phyloP scores from a whole-genome alignment of 2,888 invertebrate genomes.

The Callosobruchus maculatus region DNA sequence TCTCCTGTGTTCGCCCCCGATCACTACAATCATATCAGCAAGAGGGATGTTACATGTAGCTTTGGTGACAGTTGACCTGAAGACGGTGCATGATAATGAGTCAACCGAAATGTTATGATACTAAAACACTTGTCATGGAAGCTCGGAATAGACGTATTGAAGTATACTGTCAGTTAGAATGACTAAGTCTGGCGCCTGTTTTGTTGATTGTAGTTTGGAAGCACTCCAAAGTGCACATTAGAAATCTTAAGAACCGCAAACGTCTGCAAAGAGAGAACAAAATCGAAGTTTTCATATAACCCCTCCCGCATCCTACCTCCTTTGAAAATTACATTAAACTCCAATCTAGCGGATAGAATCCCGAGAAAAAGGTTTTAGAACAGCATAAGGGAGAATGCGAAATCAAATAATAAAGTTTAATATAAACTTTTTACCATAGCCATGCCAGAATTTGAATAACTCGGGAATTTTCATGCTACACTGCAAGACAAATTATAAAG shows the following conservation, averaged over 20 bases:
- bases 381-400: slow-evolving; percentile 6
- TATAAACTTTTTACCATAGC: slow-evolving; percentile 18
- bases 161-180: too few relatives aligned
- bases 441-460: slow-evolving; percentile 17
- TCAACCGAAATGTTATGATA: too few relatives aligned
- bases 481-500: not conserved
- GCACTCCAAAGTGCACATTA: not conserved
- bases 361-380: not conserved
- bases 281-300: not conserved
- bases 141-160: too few relatives aligned
- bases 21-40: too few relatives aligned
- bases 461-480: slow-evolving; percentile 7
- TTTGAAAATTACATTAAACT: slow-evolving; percentile 1
- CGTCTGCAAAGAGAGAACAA: not conserved
- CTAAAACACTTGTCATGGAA: too few relatives aligned
- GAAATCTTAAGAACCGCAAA: not conserved
- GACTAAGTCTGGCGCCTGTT: too few relatives aligned
- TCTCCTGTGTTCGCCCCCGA: too few relatives aligned
- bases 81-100: too few relatives aligned
- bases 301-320: not conserved
- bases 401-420: slow-evolving; percentile 23
- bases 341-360: not conserved
- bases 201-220: too few relatives aligned
- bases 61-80: too few relatives aligned
- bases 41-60: too few relatives aligned